These are phyloP conservation scores for Camptogramma bilineatum DNA, from an alignment of 2,888 invertebrate genomes.

Conservation along the genomic window DNA sequence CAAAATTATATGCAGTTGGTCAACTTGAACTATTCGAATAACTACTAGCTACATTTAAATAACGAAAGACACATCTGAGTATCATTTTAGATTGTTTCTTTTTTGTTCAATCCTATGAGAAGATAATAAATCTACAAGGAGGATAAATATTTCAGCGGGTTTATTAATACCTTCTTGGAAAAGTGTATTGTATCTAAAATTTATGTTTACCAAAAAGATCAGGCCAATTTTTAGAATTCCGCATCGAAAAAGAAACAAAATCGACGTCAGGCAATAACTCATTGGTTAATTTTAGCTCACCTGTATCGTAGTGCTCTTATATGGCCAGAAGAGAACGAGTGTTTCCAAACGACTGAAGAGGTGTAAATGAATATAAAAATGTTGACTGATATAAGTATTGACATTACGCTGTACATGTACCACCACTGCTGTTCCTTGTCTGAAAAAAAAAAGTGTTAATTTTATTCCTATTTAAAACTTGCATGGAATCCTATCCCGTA, in stretches of 20 bases:
- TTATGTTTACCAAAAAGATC: not conserved
- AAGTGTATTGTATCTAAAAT: not conserved
- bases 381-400: conserved; percentile 83
- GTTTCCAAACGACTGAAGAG: conserved; percentile 82
- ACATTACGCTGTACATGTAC: conserved; percentile 88
- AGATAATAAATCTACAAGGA: not conserved
- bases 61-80: not conserved
- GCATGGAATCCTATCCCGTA: not conserved
- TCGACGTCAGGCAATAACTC: not conserved
- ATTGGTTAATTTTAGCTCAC: conserved; percentile 57
- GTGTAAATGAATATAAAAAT: conserved; percentile 86
- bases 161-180: not conserved
- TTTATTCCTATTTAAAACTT: not conserved
- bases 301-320: conserved; percentile 81
- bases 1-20: not conserved
- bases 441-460: conserved; percentile 49
- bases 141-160: not conserved
- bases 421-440: conserved; percentile 83
- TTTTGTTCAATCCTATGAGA: not conserved
- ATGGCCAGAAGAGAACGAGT: conserved; percentile 75
- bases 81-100: not conserved
- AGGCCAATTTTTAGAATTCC: not conserved
- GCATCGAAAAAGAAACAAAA: not conserved
- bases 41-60: not conserved
- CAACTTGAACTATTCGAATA: not conserved